A percentile compares a stretch with the other conserved stretches of the same genome.
Evolutionary conservation across 2,797 vertebrate genomes (phyloP).

Genomic region (Siniperca undulata): DNA sequence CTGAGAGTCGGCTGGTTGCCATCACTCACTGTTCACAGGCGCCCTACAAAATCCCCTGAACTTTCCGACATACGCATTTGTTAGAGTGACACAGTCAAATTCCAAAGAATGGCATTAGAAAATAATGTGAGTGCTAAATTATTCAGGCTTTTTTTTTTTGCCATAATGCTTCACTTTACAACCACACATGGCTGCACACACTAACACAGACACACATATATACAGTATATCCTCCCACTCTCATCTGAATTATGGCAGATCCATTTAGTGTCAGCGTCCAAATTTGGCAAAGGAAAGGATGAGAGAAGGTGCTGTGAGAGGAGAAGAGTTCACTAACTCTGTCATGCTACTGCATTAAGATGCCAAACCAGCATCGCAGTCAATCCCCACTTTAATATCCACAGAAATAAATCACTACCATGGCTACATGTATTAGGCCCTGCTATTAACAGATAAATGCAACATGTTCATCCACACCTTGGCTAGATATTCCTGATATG

Average conservation of each 20-base stretch:
- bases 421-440: constrained; percentile 63
- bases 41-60: constrained; percentile 79
- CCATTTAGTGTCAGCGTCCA: constrained; percentile 87
- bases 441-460: constrained; percentile 86
- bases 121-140: constrained; percentile 85
- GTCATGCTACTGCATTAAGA: constrained; percentile 83
- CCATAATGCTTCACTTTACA: constrained; percentile 81
- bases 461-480: constrained; percentile 86
- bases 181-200: constrained; percentile 66
- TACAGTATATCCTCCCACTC: constrained; percentile 80
- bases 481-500: constrained; percentile 86
- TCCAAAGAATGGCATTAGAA: constrained; percentile 83
- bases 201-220: constrained; percentile 32
- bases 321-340: constrained; percentile 71
- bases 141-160: constrained; percentile 80
- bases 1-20: constrained; percentile 73
- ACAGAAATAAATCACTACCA: constrained; percentile 89
- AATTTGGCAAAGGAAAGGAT: constrained; percentile 79
- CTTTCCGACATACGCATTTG: constrained; percentile 80
- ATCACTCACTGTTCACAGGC: constrained; percentile 80
- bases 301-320: constrained; percentile 58
- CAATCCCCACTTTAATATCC: constrained; percentile 89
- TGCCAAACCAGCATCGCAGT: constrained; percentile 80
- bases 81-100: constrained; percentile 80
- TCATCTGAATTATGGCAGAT: constrained; percentile 84